Conservation (phyloP, 1,140 invertebrate species). For the Acromyrmex charruanus region DNA sequence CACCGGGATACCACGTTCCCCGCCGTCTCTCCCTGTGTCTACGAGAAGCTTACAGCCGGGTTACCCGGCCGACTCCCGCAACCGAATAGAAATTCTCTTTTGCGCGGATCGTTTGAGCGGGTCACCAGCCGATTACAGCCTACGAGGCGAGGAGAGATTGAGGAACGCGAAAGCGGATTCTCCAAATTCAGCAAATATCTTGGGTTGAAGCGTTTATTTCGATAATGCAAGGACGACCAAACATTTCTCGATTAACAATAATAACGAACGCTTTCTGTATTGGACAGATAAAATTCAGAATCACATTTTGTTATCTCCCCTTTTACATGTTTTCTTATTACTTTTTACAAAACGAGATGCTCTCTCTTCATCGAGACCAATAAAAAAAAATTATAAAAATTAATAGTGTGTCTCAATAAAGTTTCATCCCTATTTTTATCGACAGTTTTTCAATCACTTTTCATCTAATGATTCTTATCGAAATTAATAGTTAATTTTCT, state of each 20-base stretch:
- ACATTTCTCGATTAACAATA: background rate
- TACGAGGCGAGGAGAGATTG: slow-evolving; percentile 25
- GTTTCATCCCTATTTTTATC: background rate
- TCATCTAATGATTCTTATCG: background rate
- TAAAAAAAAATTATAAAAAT: background rate
- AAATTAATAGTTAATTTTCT: background rate
- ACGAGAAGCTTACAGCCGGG: slow-evolving; percentile 58
- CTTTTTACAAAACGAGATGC: background rate
- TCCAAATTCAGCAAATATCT: background rate
- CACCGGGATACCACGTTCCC: slow-evolving; percentile 57
- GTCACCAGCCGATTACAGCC: slow-evolving; percentile 25
- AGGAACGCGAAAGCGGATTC: background rate
- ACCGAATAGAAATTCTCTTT: slow-evolving; percentile 55
- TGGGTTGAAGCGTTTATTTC: background rate
- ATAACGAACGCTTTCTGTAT: background rate
- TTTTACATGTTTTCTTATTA: background rate
- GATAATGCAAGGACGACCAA: background rate
- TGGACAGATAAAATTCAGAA: background rate
- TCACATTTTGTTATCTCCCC: background rate
- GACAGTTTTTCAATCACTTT: background rate
- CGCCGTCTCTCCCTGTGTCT: slow-evolving; percentile 62
- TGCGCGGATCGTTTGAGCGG: slow-evolving; percentile 37
- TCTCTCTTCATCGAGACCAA: background rate
- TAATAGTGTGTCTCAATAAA: background rate
- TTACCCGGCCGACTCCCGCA: slow-evolving; percentile 45